These are phyloP conservation scores for Acrocephalus kingi DNA, from an alignment of 2,113 vertebrate species.

Conservation along the genomic window DNA sequence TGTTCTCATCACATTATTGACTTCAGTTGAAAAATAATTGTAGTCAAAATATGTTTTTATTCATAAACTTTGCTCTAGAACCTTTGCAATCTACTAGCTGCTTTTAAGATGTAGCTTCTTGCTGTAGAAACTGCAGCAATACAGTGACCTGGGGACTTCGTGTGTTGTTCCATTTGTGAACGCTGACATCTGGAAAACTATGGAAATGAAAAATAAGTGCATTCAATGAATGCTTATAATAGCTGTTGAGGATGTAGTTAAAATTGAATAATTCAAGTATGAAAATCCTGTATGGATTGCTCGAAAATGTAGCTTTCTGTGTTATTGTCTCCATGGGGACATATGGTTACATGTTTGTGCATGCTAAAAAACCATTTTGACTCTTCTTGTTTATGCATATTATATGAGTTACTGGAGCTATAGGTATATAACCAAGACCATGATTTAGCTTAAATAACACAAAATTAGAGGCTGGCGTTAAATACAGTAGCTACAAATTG, in stretches of 20 bases:
- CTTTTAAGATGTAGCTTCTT: background rate
- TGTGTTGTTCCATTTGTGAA: background rate
- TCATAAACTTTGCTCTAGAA: background rate
- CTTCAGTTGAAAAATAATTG: background rate
- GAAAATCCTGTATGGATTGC: background rate
- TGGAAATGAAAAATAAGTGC: background rate
- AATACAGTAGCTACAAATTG: background rate
- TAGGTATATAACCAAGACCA: background rate
- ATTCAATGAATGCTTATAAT: background rate
- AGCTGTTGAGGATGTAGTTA: background rate
- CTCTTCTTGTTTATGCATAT: background rate
- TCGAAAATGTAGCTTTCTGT: background rate
- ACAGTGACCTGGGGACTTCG: background rate
- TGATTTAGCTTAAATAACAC: background rate
- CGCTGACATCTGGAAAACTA: background rate
- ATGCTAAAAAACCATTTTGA: background rate
- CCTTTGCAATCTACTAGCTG: background rate
- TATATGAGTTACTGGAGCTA: background rate
- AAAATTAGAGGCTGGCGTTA: background rate
- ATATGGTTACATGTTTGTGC: background rate
- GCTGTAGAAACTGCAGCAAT: background rate
- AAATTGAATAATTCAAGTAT: background rate
- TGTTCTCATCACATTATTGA: background rate
- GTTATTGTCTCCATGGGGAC: background rate
- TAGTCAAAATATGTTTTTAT: background rate